phyloP scores from a whole-genome alignment of 1,140 invertebrate genomes.

The Hypsibius dujardini region DNA sequence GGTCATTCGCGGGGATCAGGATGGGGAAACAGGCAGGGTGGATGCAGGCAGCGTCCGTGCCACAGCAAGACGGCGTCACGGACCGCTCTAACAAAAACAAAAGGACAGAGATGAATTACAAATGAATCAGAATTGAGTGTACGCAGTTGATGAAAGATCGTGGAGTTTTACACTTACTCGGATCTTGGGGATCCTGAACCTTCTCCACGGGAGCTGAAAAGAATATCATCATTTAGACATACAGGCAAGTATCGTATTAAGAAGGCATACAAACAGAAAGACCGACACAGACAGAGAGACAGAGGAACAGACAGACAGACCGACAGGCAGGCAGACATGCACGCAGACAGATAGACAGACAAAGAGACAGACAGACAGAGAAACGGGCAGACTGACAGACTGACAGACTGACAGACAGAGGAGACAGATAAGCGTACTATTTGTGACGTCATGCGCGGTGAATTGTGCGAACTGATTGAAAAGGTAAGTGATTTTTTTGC shows the following conservation, averaged over 20 bases:
- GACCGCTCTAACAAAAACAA: background rate
- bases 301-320: background rate
- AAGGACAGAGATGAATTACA: background rate
- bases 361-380: too few species aligned
- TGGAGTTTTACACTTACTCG: background rate
- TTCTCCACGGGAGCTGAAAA: conserved; percentile 13
- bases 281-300: background rate
- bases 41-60: conserved; percentile 17
- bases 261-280: too few species aligned
- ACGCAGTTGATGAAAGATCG: conserved; percentile 4
- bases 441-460: background rate
- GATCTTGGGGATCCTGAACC: background rate
- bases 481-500: background rate
- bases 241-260: too few species aligned
- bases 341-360: too few species aligned
- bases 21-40: conserved; percentile 66
- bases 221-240: too few species aligned
- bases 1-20: conserved; percentile 28
- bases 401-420: too few species aligned
- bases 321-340: background rate
- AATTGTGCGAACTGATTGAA: conserved; percentile 2
- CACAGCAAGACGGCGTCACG: background rate
- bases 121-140: background rate
- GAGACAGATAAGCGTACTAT: too few species aligned
- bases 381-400: too few species aligned